Base-by-base conservation (phyloP, 30 jellyfish, hydroid and myxozoan genomes). In the Euphysa ruthae region DNA sequence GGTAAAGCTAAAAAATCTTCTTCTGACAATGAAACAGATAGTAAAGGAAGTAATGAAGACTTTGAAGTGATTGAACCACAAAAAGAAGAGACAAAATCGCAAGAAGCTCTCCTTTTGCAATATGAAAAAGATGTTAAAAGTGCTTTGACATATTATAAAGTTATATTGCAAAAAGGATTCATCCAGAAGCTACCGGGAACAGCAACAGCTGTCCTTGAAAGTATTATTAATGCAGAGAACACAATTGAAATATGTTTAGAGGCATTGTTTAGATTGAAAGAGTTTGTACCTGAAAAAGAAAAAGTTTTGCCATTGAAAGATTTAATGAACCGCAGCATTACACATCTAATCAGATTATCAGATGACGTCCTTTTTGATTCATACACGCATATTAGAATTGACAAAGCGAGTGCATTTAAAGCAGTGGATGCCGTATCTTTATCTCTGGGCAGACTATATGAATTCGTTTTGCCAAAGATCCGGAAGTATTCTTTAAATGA, bases 361-460 rank as follows among this genome's bases (percentile, higher is more conserved):
- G 97, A 88, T 64, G 94, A 88, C 66, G 97, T 88, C 33, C 68
- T 88, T 21, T 88, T 88, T 58, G 97, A 88, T 69, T 80, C 97
- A 55, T 64, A 83, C 29, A 38, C 91, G 5, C 92, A 80, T 79
- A 66, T 42, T 27, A 75, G 61, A n/a, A 85, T 84, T 58, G 97
- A 88, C 58, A 71, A 70, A 60, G 89, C 65, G 19, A 79, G 83
- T 1, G 97, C 97, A 49, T 79, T 79, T 33, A 78, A 82, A 58
- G 97, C 97, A 21, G 94, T 81, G 22, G 97, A 88, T 51, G 79
- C 94, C 6, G 93, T 88, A n/a, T 49, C 79, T 14, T 76, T 65
- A 42, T 80, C 97, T 13, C 56, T 88, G 55, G 70, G 55, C 31
- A 78, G 81, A 22, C 57, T 88, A 58, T 79, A 85, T 56, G 97